A percentile compares a stretch with the other conserved stretches of the same genome.
These are phyloP conservation scores for Oithona nana DNA, from an alignment of 2,888 invertebrate species.

Conservation along the genomic window DNA sequence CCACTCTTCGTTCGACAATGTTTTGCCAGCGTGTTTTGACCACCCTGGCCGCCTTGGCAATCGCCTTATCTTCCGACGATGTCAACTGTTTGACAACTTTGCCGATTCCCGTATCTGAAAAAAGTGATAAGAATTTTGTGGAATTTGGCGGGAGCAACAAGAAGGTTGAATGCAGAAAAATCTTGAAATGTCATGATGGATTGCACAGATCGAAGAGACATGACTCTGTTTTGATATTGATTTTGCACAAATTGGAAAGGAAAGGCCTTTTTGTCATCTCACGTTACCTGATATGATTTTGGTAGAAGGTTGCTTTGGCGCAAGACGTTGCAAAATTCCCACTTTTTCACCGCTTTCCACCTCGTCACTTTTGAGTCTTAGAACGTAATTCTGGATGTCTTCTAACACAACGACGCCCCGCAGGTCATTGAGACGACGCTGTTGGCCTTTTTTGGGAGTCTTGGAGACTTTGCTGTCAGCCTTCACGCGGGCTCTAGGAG, in stretches of 20 bases:
- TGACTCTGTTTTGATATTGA: no score
- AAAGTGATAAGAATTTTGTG: no score
- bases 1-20: neutral
- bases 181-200: no score
- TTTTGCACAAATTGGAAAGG: no score
- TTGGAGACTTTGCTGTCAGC: no score
- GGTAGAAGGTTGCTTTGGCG: neutral
- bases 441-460: neutral
- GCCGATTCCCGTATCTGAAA: neutral
- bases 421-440: neutral
- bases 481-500: neutral
- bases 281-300: no score
- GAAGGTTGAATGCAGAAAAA: no score
- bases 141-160: no score
- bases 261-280: no score
- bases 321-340: neutral
- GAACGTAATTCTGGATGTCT: neutral
- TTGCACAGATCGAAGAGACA: no score
- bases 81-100: neutral
- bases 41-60: neutral
- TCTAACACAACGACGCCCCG: neutral
- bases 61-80: neutral
- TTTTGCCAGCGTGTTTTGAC: neutral
- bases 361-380: neutral
- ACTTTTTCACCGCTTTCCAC: neutral